Conservation (phyloP, 1,140 invertebrate species). For the Bombus impatiens region DNA sequence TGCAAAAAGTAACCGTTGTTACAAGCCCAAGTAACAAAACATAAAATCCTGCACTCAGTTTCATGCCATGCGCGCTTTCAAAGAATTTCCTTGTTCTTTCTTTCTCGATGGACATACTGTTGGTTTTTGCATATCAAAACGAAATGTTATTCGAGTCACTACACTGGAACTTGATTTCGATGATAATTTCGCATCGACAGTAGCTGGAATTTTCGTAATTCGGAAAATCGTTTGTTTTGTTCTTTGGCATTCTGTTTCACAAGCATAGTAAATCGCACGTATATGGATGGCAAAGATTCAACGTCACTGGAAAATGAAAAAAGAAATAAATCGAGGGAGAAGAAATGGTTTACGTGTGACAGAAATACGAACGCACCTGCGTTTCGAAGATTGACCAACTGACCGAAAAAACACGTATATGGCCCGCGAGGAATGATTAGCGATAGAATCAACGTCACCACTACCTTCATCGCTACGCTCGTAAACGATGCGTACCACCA, state of each 20-base stretch:
- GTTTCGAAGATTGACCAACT: background rate
- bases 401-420: background rate
- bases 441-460: background rate
- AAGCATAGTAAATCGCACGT: background rate
- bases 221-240: background rate
- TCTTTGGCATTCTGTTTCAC: conserved; percentile 9
- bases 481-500: conserved; percentile 6
- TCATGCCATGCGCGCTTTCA: background rate
- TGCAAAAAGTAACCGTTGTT: background rate
- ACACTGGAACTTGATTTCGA: background rate
- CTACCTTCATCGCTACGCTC: conserved; percentile 35
- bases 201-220: background rate
- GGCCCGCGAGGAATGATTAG: background rate
- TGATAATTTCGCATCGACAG: background rate
- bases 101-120: conserved; percentile 47
- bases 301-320: background rate
- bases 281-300: background rate
- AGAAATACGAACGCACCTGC: background rate
- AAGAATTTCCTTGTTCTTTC: conserved; percentile 9
- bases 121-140: conserved; percentile 24
- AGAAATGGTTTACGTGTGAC: too few species aligned
- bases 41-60: background rate
- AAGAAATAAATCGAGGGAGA: background rate
- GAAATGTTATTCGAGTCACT: background rate
- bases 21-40: background rate